phyloP scores from a whole-genome alignment of 2,113 vertebrate species.

The Benitochromis conjunctus region DNA sequence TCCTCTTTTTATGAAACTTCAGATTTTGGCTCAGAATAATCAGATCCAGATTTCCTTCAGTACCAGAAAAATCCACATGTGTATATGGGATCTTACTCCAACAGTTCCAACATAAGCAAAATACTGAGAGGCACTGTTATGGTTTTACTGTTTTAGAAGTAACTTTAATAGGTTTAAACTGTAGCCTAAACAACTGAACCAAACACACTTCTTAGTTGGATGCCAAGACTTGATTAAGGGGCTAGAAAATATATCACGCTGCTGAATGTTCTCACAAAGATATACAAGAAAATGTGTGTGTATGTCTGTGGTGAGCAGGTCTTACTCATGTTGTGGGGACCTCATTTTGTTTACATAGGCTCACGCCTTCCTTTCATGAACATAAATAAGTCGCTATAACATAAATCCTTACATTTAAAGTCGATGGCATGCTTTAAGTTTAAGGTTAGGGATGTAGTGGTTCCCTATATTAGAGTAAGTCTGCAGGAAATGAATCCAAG shows the following conservation, averaged over 20 bases:
- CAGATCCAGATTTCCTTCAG: background rate
- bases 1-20: background rate
- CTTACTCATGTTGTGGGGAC: background rate
- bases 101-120: background rate
- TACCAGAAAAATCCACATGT: background rate
- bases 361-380: background rate
- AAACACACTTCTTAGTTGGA: background rate
- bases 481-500: background rate
- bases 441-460: background rate
- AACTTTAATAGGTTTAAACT: background rate
- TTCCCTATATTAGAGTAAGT: background rate
- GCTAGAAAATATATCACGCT: background rate
- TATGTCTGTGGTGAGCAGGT: background rate
- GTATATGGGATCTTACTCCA: background rate
- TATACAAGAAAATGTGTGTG: background rate
- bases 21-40: background rate
- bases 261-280: background rate
- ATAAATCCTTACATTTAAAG: background rate
- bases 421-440: background rate
- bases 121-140: background rate
- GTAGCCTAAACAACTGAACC: background rate
- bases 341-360: background rate
- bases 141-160: background rate
- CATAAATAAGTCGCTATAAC: background rate
- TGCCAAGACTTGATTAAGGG: background rate